phyloP scores from a whole-genome alignment of 2,888 invertebrate species.

The Operophtera brumata region DNA sequence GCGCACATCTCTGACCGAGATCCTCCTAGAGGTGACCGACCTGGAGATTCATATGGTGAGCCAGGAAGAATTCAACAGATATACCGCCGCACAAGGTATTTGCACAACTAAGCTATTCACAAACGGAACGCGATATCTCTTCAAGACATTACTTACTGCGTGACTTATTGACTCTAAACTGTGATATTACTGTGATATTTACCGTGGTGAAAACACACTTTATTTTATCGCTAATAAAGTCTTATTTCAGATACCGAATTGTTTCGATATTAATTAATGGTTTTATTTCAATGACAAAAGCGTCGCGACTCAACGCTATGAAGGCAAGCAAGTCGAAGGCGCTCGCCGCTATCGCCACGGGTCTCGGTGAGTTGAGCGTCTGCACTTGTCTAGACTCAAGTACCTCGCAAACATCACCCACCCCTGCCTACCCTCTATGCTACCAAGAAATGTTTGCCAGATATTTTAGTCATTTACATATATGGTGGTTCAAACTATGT shows the following conservation, averaged over 20 bases:
- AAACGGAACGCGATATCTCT: conserved; percentile 23
- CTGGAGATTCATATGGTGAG: conserved; percentile 92
- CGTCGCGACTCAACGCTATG: conserved; percentile 86
- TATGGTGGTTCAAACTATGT: conserved; percentile 51
- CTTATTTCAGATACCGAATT: conserved; percentile 78
- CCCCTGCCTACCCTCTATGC: neutral
- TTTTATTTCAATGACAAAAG: conserved; percentile 84
- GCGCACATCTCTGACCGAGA: conserved; percentile 93
- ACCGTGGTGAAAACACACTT: conserved; percentile 49
- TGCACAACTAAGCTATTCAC: conserved; percentile 28
- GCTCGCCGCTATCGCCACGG: conserved; percentile 93
- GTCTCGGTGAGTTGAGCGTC: conserved; percentile 90
- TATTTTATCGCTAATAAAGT: conserved; percentile 67
- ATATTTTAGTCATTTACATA: conserved; percentile 52
- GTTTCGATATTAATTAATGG: conserved; percentile 77
- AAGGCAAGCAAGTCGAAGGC: conserved; percentile 89
- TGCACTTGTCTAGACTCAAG: conserved; percentile 13
- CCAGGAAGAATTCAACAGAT: conserved; percentile 91
- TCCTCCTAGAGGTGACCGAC: conserved; percentile 96
- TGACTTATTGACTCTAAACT: conserved; percentile 60
- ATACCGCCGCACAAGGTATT: conserved; percentile 92
- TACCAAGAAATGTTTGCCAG: conserved; percentile 53
- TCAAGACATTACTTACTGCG: conserved; percentile 56
- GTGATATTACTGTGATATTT: conserved; percentile 53
- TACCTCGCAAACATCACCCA: conserved; percentile 36